Base-by-base conservation (phyloP, 1,140 invertebrate genomes). In the Oppia nitens region DNA sequence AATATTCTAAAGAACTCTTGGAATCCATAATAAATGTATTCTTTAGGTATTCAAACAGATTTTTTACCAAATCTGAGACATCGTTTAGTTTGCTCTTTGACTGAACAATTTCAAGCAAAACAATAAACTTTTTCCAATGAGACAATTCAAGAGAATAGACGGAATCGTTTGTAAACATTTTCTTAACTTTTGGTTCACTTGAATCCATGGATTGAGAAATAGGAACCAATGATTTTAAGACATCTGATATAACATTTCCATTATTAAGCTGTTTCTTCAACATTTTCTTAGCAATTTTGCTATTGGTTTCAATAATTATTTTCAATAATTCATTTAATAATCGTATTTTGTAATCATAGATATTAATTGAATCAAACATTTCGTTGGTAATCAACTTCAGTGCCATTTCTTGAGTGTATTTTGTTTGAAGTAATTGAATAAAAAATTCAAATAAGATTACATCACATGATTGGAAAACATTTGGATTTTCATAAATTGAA, bases 1-100 rank as follows among this genome's bases (percentile, higher is more conserved):
- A 78, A 67, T 94, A 93, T 69, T 94, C 89, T 0, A 86, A 78
- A n/a, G 81, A 78, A 23, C 79, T 79, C 64, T 90, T 84, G 64
- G 87, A 82, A 64, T 91, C 85, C 60, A 88, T 81, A 57, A 80
- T 76, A 40, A 58, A 87, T 74, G 67, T 83, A 73, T 57, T 40
- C 63, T 83, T 81, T 6, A 95, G 68, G n/a, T 93, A 68, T 55
- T 83, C 79, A 65, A 93, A 91, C 3, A 91, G 69, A n/a, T 80
- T 64, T 0, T 80, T 78, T 6, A 91, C 72, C 2, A 94, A 73
- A 0, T 76, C 56, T 23, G 79, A 72, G 26, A 79, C 75, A 63
- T 83, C 79, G 0, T 77, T 67, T 60, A 89, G 76, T 67, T 82
- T 82, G 63, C 86, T 85, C 67, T 86, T 87, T 60, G 75, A 79